A percentile compares a stretch with the other conserved stretches of the same genome.
Evolutionary conservation across 2,888 invertebrate genomes (phyloP).

Genomic region (Germaria angustata): DNA sequence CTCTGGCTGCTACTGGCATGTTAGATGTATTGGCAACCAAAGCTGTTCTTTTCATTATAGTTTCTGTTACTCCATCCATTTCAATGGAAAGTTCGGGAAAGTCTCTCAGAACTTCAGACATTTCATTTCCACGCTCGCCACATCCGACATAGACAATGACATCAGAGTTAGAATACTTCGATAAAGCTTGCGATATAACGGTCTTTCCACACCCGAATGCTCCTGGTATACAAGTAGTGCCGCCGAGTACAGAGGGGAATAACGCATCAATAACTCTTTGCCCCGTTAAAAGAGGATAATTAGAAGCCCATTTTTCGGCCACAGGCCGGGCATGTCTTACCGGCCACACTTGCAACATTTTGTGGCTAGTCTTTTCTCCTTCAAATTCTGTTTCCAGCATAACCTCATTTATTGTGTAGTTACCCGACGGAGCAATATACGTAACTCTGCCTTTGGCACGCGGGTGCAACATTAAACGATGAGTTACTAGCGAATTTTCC

Average conservation of each 20-base stretch:
- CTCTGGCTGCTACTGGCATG: constrained; percentile 99
- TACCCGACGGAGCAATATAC: constrained; percentile 95
- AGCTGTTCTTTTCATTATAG: constrained; percentile 99
- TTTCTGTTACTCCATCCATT: constrained; percentile 96
- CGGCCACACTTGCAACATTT: constrained; percentile 99
- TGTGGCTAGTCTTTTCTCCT: constrained; percentile 92
- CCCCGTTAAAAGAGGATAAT: constrained; percentile 98
- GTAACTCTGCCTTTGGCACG: constrained; percentile 97
- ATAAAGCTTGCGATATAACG: constrained; percentile 88
- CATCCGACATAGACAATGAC: constrained; percentile 99
- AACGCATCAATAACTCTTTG: constrained; percentile 98
- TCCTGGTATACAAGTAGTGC: constrained; percentile 98
- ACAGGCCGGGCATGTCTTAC: constrained; percentile 97
- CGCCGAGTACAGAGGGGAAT: constrained; percentile 99
- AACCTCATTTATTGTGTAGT: constrained; percentile 94
- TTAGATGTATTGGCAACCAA: constrained; percentile 99
- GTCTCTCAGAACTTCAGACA: constrained; percentile 99
- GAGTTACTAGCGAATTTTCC: constrained; percentile 98
- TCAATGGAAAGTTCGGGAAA: constrained; percentile 99
- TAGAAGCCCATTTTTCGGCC: constrained; percentile 98
- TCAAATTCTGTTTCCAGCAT: constrained; percentile 99
- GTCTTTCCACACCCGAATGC: constrained; percentile 99
- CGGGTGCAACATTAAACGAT: constrained; percentile 97
- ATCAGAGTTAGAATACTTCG: constrained; percentile 99
- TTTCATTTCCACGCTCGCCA: constrained; percentile 99